These are phyloP conservation scores for Aurelia aurita DNA, from an alignment of 30 jellyfish, hydroid and myxozoan species.

Conservation along the genomic window DNA sequence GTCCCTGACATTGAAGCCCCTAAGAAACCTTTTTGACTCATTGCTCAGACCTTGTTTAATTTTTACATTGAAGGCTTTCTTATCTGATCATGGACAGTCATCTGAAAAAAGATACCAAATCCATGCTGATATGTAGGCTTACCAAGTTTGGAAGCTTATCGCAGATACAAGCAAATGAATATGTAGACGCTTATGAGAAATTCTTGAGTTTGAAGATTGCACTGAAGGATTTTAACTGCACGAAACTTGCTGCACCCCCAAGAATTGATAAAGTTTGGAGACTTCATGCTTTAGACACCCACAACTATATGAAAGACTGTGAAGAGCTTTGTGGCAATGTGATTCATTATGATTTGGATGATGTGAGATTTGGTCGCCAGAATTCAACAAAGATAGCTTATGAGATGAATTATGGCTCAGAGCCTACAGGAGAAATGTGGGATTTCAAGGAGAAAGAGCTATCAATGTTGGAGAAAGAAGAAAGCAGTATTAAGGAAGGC, in stretches of 20 bases:
- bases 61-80: too few species aligned
- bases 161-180: too few species aligned
- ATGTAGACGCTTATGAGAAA: not conserved
- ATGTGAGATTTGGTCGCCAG: not conserved
- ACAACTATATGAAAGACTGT: not conserved
- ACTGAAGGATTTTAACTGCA: not conserved
- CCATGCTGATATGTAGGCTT: too few species aligned
- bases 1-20: too few species aligned
- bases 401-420: not conserved
- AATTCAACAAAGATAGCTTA: constrained; percentile 1
- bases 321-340: not conserved
- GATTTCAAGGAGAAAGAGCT: not conserved
- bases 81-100: too few species aligned
- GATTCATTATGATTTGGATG: not conserved
- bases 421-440: constrained; percentile 2
- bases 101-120: too few species aligned
- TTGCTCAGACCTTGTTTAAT: too few species aligned
- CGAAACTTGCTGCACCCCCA: not conserved
- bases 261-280: not conserved
- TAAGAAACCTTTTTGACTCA: too few species aligned
- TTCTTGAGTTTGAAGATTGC: not conserved
- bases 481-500: not conserved
- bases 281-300: not conserved
- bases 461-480: not conserved
- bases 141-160: not conserved